A percentile compares a stretch with the other conserved stretches of the same genome.
Conservation (phyloP, 2,113 vertebrate species). For the Epinephelus fuscoguttatus region DNA sequence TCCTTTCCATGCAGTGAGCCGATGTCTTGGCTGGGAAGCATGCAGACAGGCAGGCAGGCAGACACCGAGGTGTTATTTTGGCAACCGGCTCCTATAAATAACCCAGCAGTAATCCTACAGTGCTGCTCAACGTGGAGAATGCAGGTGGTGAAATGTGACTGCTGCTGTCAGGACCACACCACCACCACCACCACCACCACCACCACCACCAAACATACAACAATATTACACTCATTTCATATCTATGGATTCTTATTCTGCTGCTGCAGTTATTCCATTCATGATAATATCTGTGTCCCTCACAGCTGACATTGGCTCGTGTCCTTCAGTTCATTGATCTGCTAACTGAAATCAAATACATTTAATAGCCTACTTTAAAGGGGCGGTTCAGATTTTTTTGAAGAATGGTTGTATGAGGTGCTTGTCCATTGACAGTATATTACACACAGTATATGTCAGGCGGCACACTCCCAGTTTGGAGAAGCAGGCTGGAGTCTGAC, state of each 20-base stretch:
- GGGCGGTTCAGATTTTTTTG: no score
- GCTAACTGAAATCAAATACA: not conserved
- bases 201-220: not conserved
- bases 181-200: conserved; percentile 1
- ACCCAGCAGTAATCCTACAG: conserved; percentile 68
- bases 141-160: conserved; percentile 70
- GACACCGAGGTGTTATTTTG: conserved; percentile 80
- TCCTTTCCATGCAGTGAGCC: conserved; percentile 50
- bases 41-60: conserved; percentile 37
- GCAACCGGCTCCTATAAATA: conserved; percentile 84
- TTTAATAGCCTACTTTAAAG: not conserved
- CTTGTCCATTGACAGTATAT: no score
- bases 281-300: not conserved
- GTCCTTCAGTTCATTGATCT: not conserved
- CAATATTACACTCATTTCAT: not conserved
- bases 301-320: conserved; percentile 7
- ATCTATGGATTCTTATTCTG: not conserved
- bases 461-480: no score
- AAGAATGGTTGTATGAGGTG: no score
- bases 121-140: conserved; percentile 49
- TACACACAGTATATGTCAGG: no score
- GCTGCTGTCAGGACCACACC: conserved; percentile 43
- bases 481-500: no score
- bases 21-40: conserved; percentile 48
- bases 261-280: not conserved